Percentiles rank a stretch among this genome's conserved stretches.
phyloP scores from a whole-genome alignment of 2,888 invertebrate genomes.

The Microctonus brassicae region DNA sequence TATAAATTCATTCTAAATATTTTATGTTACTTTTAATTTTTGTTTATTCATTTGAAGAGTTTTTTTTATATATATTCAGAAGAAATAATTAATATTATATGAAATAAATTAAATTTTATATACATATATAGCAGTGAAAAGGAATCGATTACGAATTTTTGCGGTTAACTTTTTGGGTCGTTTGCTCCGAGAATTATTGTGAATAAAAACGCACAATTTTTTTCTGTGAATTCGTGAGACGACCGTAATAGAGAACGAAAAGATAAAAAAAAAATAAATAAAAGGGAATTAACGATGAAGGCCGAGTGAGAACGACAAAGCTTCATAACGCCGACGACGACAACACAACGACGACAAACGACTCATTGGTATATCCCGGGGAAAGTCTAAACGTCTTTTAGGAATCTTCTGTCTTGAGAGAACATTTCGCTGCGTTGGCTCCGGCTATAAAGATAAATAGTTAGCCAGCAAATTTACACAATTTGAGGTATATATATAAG shows the following conservation, averaged over 20 bases:
- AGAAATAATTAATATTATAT: no score
- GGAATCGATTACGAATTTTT: not conserved
- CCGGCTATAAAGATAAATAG: constrained; percentile 67
- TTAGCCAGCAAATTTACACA: constrained; percentile 68
- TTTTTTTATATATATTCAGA: no score
- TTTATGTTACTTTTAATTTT: not conserved
- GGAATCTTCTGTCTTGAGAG: constrained; percentile 50
- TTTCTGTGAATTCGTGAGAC: constrained; percentile 7
- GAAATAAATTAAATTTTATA: no score
- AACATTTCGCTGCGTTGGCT: constrained; percentile 43
- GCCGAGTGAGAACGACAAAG: not conserved
- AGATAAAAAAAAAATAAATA: not conserved
- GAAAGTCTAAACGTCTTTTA: constrained; percentile 60
- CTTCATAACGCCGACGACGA: not conserved
- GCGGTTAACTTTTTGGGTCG: not conserved
- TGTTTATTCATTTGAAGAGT: no score
- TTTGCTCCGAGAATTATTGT: not conserved
- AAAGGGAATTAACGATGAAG: not conserved
- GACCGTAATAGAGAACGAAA: not conserved
- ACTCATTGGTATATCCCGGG: constrained; percentile 45
- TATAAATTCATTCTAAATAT: not conserved
- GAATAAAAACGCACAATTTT: constrained; percentile 11
- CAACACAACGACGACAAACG: not conserved
- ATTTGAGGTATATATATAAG: constrained; percentile 53
- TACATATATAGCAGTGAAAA: not conserved